Base-by-base conservation (phyloP, 2,797 vertebrate species). In the Enteromius afrohamiltoni region DNA sequence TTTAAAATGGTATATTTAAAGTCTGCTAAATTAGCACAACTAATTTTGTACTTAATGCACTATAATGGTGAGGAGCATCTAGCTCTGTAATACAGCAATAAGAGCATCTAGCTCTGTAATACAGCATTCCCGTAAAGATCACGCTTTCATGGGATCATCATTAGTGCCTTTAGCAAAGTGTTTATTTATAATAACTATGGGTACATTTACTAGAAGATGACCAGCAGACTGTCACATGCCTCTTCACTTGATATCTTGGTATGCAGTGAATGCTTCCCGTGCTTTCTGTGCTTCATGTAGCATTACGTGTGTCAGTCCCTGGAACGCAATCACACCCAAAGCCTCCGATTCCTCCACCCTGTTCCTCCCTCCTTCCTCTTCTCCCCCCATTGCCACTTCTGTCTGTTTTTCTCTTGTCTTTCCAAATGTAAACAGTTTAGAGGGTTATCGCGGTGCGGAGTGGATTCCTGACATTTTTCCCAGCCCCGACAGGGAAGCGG, bases 391-490 rank as follows among this genome's bases (percentile, higher is more conserved):
- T 85, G 51, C 64, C 67, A 68, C 70, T 83, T 71, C 34, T 53
- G 29, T 58, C 80, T 85, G 86, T 84, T 88, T 87, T 86, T 74
- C 79, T 81, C 64, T 62, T 29, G 37, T 86, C 42, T 77, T 80
- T 83, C 73, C 34, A 67, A 85, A 80, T 26, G 45, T 88, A 89
- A 89, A 86, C 85, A 85, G 42, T 81, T 69, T 37, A 42, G 47
- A 83, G 80, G 84, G 84, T 87, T 89, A 87, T 88, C 82, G 62
- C 51, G 85, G 83, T 83, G 70, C n/a, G 47, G 71, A 82, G 77
- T 21, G 23, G 74, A 88, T 89, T 88, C 87, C 77, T 84, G 79
- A 85, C 34, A 86, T 89, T 88, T 88, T 89, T 88, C 84, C 87
- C 84, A 84, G 85, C 71, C 76, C 62, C 40, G 58, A 42, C 79